A percentile compares a stretch with the other conserved stretches of the same genome.
phyloP scores from a whole-genome alignment of 2,113 vertebrate genomes.

The Equus quagga region DNA sequence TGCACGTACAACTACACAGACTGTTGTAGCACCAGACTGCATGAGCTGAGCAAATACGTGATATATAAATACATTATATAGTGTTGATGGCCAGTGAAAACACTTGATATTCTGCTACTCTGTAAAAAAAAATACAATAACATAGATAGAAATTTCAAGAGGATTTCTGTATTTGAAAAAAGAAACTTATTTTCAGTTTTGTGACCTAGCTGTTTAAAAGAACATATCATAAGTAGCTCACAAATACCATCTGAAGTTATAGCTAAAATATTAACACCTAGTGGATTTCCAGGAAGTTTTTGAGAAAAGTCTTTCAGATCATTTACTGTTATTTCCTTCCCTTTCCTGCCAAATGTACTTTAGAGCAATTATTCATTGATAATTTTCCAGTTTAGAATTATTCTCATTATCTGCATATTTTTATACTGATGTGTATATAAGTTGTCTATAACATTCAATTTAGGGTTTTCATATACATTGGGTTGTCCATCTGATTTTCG shows the following conservation, averaged over 20 bases:
- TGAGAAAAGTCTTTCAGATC: background rate
- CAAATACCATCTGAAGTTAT: background rate
- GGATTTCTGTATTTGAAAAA: background rate
- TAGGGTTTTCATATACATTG: background rate
- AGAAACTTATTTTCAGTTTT: background rate
- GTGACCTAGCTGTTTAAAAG: background rate
- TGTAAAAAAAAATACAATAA: background rate
- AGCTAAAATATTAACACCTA: background rate
- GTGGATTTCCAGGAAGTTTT: background rate
- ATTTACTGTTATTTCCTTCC: background rate
- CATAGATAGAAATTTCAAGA: background rate
- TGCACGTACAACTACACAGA: background rate
- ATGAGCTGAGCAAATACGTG: background rate
- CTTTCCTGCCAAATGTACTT: background rate
- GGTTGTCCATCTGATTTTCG: conserved; percentile 2
- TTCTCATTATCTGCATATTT: background rate
- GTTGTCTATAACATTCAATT: background rate
- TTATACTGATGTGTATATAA: background rate
- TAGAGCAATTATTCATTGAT: background rate
- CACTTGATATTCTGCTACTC: background rate
- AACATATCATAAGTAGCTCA: background rate
- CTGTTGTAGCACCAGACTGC: background rate
- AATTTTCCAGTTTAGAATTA: background rate
- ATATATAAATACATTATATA: too few relatives aligned
- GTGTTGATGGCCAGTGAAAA: background rate